Conservation (phyloP, 2,888 invertebrate genomes). For the Orchesellides sinensis region DNA sequence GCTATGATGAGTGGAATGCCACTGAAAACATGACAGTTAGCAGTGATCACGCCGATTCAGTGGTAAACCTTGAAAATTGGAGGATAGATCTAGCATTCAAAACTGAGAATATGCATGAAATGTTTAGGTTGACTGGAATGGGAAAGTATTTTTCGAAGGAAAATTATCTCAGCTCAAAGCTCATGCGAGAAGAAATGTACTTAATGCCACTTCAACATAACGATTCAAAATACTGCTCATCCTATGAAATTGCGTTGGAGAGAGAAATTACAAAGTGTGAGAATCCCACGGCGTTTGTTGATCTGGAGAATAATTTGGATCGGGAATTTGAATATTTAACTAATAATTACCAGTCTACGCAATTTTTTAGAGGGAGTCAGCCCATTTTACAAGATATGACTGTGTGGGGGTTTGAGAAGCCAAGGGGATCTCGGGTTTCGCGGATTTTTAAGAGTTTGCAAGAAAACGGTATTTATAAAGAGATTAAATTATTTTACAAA, state of each 20-base stretch:
- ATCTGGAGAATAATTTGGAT: neutral
- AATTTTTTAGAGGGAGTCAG: neutral
- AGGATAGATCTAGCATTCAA: no score
- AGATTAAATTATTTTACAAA: neutral
- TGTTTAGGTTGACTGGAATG: neutral
- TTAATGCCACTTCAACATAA: neutral
- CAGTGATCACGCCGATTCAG: no score
- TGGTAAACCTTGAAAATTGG: no score
- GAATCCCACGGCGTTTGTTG: neutral
- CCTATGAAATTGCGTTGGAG: neutral
- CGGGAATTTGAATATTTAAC: neutral
- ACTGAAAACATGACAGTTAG: no score
- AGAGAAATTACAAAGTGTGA: neutral
- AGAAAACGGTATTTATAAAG: conserved; percentile 4
- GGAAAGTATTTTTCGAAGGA: neutral
- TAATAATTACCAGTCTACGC: neutral
- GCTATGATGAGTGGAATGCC: no score
- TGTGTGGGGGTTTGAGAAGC: conserved; percentile 2
- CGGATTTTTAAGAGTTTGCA: neutral
- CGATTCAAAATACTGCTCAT: neutral
- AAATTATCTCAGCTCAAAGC: no score
- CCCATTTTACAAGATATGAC: neutral
- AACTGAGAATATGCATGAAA: no score
- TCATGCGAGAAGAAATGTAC: neutral
- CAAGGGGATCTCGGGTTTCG: neutral